Percentiles rank a stretch among this genome's conserved stretches.
phyloP scores from a whole-genome alignment of 2,888 invertebrate species.

The Tigriopus californicus region DNA sequence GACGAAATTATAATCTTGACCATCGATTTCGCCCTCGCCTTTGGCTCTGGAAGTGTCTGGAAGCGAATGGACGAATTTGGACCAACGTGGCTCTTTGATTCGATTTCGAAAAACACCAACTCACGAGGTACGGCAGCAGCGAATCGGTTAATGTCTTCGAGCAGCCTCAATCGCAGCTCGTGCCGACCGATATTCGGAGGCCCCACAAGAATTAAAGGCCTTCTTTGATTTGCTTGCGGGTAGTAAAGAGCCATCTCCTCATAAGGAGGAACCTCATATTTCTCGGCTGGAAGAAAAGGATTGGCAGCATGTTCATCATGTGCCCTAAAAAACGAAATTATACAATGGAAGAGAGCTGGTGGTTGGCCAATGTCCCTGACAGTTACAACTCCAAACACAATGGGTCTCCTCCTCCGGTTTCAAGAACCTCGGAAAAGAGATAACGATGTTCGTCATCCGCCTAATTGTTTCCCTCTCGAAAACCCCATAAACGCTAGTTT shows the following conservation, averaged over 20 bases:
- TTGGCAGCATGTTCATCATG: too few relatives aligned
- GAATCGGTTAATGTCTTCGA: conserved; percentile 88
- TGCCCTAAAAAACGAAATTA: too few relatives aligned
- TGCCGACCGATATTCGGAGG: conserved; percentile 95
- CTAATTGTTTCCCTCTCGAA: too few relatives aligned
- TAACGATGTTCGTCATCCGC: too few relatives aligned
- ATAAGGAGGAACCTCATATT: conserved; percentile 69
- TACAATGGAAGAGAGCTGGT: too few relatives aligned
- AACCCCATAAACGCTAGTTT: too few relatives aligned
- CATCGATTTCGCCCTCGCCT: conserved; percentile 80
- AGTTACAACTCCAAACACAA: too few relatives aligned
- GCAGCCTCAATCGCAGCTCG: conserved; percentile 76
- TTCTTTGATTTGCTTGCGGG: conserved; percentile 82
- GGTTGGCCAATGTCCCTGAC: too few relatives aligned
- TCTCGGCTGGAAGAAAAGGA: background rate
- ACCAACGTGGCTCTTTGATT: too few relatives aligned
- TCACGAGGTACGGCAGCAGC: conserved; percentile 94
- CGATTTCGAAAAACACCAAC: conserved; percentile 27
- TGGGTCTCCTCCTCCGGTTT: background rate
- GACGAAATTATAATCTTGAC: conserved; percentile 95
- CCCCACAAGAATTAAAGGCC: conserved; percentile 91
- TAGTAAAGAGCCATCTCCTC: conserved; percentile 93
- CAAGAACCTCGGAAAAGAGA: background rate
- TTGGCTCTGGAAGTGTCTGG: conserved; percentile 82
- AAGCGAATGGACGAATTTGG: conserved; percentile 17